Evolutionary conservation across 2,113 vertebrate genomes (phyloP).

Genomic region (Lipotes vexillifer): DNA sequence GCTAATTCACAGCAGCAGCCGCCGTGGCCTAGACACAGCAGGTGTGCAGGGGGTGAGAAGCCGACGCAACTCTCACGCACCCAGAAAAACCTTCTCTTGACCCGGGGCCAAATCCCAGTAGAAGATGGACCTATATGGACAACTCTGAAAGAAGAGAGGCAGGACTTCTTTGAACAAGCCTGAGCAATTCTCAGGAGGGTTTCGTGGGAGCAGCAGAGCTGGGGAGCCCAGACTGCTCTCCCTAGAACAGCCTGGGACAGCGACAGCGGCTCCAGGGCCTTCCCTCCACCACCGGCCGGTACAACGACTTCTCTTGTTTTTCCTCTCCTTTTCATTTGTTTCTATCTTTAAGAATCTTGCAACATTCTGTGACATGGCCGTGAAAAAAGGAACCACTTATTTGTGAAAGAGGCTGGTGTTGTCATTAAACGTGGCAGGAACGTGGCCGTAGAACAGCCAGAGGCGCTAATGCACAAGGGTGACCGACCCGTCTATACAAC

Average conservation of each 20-base stretch:
- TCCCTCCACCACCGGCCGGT: neutral
- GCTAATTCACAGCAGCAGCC: neutral
- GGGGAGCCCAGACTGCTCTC: neutral
- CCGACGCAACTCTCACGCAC: fast-evolving
- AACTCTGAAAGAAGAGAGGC: neutral
- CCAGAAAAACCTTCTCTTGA: neutral
- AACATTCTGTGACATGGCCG: neutral
- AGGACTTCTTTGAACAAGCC: neutral
- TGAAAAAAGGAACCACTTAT: neutral
- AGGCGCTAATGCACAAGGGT: fast-evolving
- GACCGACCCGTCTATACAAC: too few species aligned
- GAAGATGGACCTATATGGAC: neutral
- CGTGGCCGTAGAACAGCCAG: neutral
- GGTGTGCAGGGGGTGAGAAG: neutral
- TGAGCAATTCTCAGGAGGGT: neutral
- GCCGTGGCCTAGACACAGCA: neutral
- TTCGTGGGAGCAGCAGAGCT: neutral
- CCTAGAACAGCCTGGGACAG: neutral
- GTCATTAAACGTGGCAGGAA: neutral
- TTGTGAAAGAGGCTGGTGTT: neutral
- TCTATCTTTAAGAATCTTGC: neutral
- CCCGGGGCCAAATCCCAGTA: neutral
- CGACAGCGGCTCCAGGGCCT: neutral
- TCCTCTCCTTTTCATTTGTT: neutral
- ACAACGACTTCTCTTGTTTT: neutral